Evolutionary conservation across 2,888 invertebrate genomes (phyloP), one percentile per base, ranked within the genome.

Genomic region (Tipula vernalis): DNA sequence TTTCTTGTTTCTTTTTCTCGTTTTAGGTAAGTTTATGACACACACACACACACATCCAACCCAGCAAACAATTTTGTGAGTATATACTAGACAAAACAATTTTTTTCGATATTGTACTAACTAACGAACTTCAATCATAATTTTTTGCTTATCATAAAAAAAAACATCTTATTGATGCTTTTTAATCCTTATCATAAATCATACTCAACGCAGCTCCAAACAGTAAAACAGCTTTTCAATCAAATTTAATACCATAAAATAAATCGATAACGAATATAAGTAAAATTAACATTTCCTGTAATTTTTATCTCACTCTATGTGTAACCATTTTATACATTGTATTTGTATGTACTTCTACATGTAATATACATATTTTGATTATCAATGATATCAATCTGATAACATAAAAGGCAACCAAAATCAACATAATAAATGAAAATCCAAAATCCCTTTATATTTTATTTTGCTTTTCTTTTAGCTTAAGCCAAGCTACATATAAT

Each of bases 351-450:
- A n/a, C n/a, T n/a, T n/a, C n/a, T 51, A 51, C 4, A 51, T n/a
- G n/a, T 44, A n/a, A 51, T 6, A 51, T 51, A 44, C 12, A 44
- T 10, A 44, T 44, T 44, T n/a, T 71, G 71, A 71, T 71, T 71
- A 71, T 28, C 28, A 10, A 13, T 71, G 71, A 71, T 10, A 71
- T 71, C 71, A 28, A 71, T 71, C 71, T 71, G 71, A 71, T 71
- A 71, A 28, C 28, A 71, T 28, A 71, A 71, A 71, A 71, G 51
- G 71, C 71, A 71, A 71, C 71, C 71, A 71, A 71, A 71, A 71
- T 71, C 71, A 71, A 71, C 71, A 71, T 71, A 71, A 71, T 71
- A 71, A 71, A 71, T 71, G 71, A 71, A 71, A 71, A 71, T 57
- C 57, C 57, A 57, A 57, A 57, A 57, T 71, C 71, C 71, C 28